These are phyloP conservation scores for Anoplius nigerrimus DNA, from an alignment of 2,888 invertebrate species.

Conservation along the genomic window DNA sequence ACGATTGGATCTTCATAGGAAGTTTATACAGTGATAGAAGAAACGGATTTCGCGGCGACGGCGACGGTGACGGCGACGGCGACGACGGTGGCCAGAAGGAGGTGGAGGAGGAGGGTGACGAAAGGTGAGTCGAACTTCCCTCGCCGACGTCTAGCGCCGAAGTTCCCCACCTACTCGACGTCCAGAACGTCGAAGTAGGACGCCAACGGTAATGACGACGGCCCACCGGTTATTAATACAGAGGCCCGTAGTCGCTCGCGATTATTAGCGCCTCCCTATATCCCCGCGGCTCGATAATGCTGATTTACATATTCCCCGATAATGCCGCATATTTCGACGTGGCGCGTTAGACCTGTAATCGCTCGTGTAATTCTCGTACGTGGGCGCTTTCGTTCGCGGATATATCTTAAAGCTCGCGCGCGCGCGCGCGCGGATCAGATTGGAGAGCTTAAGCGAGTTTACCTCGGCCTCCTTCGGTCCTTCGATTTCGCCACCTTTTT, in stretches of 20 bases:
- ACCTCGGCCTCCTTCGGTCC: no score
- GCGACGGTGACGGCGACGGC: no score
- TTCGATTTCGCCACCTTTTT: no score
- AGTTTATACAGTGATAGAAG: background rate
- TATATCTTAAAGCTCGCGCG: background rate
- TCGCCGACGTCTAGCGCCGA: no score
- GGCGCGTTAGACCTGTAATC: conserved; percentile 44
- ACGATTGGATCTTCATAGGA: conserved; percentile 25
- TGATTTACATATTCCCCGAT: conserved; percentile 56
- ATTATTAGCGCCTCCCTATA: conserved; percentile 30
- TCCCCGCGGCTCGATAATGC: conserved; percentile 39
- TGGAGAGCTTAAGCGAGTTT: no score
- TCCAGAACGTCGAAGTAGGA: no score
- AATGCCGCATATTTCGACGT: conserved; percentile 47
- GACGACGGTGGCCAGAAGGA: no score
- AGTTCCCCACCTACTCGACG: no score
- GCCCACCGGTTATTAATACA: conserved; percentile 35
- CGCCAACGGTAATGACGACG: conserved; percentile 27
- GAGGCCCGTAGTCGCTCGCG: conserved; percentile 7
- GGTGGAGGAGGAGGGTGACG: no score
- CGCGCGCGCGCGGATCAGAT: no score
- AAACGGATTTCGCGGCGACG: no score
- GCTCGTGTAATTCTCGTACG: conserved; percentile 44
- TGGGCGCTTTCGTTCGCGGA: background rate
- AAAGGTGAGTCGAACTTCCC: no score